Base-by-base conservation (phyloP, 2,113 vertebrate genomes). In the Antechinus stuartii region DNA sequence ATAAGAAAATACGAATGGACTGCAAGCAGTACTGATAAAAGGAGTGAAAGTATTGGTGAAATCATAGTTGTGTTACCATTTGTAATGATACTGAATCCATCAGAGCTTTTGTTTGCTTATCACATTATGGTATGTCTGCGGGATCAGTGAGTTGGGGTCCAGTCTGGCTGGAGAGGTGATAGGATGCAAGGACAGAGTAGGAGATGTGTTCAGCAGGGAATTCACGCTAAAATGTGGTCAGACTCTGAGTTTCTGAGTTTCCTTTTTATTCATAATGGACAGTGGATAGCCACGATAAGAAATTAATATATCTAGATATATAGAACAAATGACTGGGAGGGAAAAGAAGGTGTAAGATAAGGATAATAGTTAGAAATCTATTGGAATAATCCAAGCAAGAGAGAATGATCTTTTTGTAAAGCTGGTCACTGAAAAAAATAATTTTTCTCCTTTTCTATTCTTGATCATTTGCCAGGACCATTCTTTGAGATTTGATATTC, bases 331-430 rank as follows among this genome's bases (percentile, higher is more conserved):
- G 68, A 16, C 6, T 7, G 24, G 8, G 19, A 23, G 6, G n/a
- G 2, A 4, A 16, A 26, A 42, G 35, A 84, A 84, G 16, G 22
- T 2, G n/a, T 8, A n/a, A 42, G 68, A 84, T 84, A 76, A 22
- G 35, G 35, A 84, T 16, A 84, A 8, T 84, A 76, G 14, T 35
- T 76, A 84, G 68, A 84, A 22, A 84, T 42, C 6, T 42, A 23
- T 76, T 84, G 68, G 19, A 84, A 84, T 84, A 84, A 84, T 42
- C n/a, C 6, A 84, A 42, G 19, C n/a, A 93, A 94, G 54, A 76
- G 19, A 25, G 90, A 55, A 91, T 46, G 53, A 42, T 94, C 26
- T 35, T 1, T 92, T 54, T 55, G 91, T 95, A 96, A 95, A 68
- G 55, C 35, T 26, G 53, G 3, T 42, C 91, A 92, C 47, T 68